Evolutionary conservation across 92 coral and sea anemone genomes (phyloP).

Genomic region (Galaxea fascicularis): DNA sequence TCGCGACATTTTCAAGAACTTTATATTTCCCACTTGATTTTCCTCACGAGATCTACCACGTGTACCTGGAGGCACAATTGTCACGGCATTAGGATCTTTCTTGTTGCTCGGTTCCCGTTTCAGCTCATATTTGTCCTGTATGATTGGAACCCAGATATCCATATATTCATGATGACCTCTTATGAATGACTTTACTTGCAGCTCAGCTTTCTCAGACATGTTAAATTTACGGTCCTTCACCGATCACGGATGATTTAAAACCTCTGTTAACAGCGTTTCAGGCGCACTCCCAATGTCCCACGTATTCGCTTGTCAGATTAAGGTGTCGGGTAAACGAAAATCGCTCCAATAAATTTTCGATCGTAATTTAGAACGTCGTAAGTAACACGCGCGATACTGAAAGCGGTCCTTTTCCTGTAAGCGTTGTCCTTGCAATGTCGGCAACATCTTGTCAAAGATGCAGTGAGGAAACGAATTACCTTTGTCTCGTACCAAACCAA

Average conservation of each 20-base stretch:
- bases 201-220: constrained; percentile 26
- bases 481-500: too few species aligned
- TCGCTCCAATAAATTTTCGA: constrained; percentile 40
- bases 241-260: constrained; percentile 26
- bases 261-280: background rate
- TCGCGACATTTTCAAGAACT: background rate
- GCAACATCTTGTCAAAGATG: too few species aligned
- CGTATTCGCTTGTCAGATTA: background rate
- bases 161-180: constrained; percentile 55
- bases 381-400: background rate
- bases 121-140: constrained; percentile 43
- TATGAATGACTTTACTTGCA: constrained; percentile 50
- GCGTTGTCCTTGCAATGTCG: too few species aligned
- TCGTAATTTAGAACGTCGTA: too few species aligned
- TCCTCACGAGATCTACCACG: constrained; percentile 26
- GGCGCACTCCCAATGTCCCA: background rate
- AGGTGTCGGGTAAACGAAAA: constrained; percentile 39
- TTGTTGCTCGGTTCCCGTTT: constrained; percentile 48
- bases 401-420: constrained; percentile 20
- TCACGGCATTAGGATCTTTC: constrained; percentile 57
- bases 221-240: constrained; percentile 9
- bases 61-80: constrained; percentile 54
- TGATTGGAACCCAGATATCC: constrained; percentile 52
- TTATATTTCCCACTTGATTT: constrained; percentile 45
- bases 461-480: too few species aligned